These are phyloP conservation scores for Hylaeus anthracinus DNA, from an alignment of 1,140 invertebrate species.

Conservation along the genomic window DNA sequence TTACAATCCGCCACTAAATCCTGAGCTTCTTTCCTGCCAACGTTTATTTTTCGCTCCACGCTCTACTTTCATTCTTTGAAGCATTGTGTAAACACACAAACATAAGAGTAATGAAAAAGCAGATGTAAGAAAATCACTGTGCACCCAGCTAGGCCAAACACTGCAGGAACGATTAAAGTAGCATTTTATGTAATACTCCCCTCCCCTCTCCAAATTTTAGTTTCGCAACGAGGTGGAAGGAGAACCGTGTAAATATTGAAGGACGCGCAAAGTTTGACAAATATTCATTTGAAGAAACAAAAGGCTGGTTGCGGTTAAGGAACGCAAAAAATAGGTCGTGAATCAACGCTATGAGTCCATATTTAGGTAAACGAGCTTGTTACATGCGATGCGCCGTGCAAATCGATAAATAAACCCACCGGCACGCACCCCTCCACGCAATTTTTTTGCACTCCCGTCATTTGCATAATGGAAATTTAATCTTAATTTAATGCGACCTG, in stretches of 20 bases:
- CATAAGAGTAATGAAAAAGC: too few species aligned
- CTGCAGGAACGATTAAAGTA: not conserved
- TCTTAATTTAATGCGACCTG: slow-evolving; percentile 26
- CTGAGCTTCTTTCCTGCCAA: too few species aligned
- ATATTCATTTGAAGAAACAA: slow-evolving; percentile 5
- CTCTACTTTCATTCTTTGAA: too few species aligned
- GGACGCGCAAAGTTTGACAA: slow-evolving; percentile 16
- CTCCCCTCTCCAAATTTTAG: too few species aligned
- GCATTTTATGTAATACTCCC: not conserved
- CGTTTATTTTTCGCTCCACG: too few species aligned
- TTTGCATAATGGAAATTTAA: slow-evolving; percentile 55
- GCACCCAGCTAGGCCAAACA: too few species aligned
- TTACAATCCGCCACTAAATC: too few species aligned
- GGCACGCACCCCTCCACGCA: slow-evolving; percentile 40
- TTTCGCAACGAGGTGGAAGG: not conserved
- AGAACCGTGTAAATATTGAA: not conserved
- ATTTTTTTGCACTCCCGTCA: slow-evolving; percentile 19
- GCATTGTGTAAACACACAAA: too few species aligned
- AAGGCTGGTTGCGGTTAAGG: slow-evolving; percentile 22
- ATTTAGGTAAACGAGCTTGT: slow-evolving; percentile 59
- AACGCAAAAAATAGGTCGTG: slow-evolving; percentile 54
- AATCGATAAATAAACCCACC: slow-evolving; percentile 51
- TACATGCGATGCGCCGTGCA: slow-evolving; percentile 52
- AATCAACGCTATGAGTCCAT: slow-evolving; percentile 31
- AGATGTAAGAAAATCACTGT: too few species aligned